Base-by-base conservation (phyloP, 2,888 invertebrate genomes). In the Idaea dimidiata region DNA sequence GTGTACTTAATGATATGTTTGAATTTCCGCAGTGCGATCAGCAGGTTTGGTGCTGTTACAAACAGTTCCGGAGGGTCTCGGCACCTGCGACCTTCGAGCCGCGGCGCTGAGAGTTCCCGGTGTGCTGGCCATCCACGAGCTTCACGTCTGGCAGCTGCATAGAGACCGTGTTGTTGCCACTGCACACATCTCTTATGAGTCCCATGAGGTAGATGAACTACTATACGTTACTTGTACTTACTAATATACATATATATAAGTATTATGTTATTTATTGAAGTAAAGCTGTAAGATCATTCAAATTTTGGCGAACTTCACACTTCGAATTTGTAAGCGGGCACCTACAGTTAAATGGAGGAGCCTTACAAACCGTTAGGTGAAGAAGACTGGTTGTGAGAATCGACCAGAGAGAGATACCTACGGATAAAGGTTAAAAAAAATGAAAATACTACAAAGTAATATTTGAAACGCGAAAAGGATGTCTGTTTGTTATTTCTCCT, bases 111-210 rank as follows among this genome's bases (percentile, higher is more conserved):
- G 82, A 33, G 89, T 92, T 58, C 88, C 89, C 14, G 92, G 92
- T 17, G 92, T 92, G 66, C 80, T 91, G 24, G 92, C 92, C 76
- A 95, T 97, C 17, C 98, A 98, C 79, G 97, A 98, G 86, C 93
- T 98, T 56, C 98, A 98, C 79, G 96, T 98, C 18, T 98, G 98
- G 97, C 96, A 97, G 74, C 88, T 98, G 66, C 96, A 97, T 5
- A 94, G 96, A 0, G 94, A 95, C 73, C 95, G 95, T 83, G 94
- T 96, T 54, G 96, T 97, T 59, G 97, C 97, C 18, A 97, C 98
- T 0, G 96, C 96, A 3, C 98, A 98, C 78, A 95, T 98, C 57
- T 84, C 82, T 6, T 92, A 92, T 64, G 78, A 75, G 62, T 87
- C 91, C 0, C 89, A 88, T 58, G 83, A 89, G 79, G 91, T 91